Evolutionary conservation across 2,113 vertebrate genomes (phyloP).

Genomic region (Myrmecophaga tridactyla): DNA sequence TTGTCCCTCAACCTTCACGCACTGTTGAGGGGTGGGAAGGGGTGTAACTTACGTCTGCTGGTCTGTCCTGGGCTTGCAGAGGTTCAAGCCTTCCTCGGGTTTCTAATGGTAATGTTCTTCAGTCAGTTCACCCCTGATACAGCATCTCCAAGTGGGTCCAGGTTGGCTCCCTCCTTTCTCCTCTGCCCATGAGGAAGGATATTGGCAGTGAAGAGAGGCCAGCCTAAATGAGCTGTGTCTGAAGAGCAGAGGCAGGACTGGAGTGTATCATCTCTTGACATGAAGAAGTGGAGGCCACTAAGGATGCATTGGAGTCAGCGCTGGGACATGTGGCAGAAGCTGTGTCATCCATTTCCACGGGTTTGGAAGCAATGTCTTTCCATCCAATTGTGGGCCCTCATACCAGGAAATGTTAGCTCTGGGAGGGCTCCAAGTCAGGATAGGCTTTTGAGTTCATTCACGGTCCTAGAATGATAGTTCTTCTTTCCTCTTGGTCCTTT

Average conservation of each 20-base stretch:
- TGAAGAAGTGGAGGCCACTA: background rate
- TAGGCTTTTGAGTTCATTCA: background rate
- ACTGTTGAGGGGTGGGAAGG: background rate
- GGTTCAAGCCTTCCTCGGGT: background rate
- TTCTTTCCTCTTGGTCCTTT: background rate
- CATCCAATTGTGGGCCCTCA: no score
- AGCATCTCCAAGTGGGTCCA: background rate
- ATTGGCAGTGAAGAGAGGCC: background rate
- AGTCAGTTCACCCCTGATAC: background rate
- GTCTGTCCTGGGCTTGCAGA: background rate
- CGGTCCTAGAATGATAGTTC: background rate
- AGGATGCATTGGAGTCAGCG: background rate
- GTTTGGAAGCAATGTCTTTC: background rate
- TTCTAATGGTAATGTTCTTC: background rate
- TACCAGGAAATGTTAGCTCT: background rate
- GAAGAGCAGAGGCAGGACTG: background rate
- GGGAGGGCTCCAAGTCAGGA: background rate
- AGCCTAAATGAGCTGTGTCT: background rate
- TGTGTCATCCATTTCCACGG: background rate
- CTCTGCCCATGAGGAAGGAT: background rate
- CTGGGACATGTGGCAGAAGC: background rate
- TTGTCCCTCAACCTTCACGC: background rate
- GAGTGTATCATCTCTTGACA: fast-evolving
- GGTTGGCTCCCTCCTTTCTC: background rate
- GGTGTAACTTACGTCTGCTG: background rate